phyloP scores from a whole-genome alignment of 2,113 vertebrate species.

The Rostratula benghalensis region DNA sequence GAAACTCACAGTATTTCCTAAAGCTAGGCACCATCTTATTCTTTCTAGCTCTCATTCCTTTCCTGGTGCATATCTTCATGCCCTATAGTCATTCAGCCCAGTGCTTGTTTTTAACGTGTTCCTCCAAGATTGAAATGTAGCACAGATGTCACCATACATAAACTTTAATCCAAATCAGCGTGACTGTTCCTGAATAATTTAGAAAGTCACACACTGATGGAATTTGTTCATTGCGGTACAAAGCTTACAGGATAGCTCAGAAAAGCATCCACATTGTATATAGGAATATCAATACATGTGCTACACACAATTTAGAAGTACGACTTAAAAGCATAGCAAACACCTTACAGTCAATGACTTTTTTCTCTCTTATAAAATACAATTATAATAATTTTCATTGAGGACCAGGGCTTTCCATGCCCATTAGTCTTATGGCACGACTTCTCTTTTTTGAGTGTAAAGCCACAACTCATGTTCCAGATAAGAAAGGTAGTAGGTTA shows the following conservation, averaged over 20 bases:
- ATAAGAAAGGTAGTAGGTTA: not conserved
- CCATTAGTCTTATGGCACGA: not conserved
- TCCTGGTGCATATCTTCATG: not conserved
- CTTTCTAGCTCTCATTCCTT: not conserved
- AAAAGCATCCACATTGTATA: not conserved
- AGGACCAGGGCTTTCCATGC: not conserved
- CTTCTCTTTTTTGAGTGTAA: not conserved
- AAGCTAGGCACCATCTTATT: not conserved
- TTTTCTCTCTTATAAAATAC: not conserved
- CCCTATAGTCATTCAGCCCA: accelerated
- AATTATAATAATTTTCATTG: not conserved
- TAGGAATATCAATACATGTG: accelerated
- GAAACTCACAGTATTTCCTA: not conserved
- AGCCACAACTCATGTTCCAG: accelerated
- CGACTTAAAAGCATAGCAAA: not conserved
- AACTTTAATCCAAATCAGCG: not conserved
- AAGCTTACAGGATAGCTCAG: not conserved
- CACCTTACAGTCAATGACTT: not conserved
- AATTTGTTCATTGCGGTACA: not conserved
- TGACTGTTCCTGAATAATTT: not conserved
- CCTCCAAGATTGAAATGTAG: not conserved
- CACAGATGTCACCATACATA: not conserved
- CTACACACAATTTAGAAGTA: not conserved
- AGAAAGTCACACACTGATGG: not conserved
- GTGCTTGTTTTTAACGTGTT: not conserved